phyloP scores from a whole-genome alignment of 2,113 vertebrate genomes.

The Planiliza haematocheilus region DNA sequence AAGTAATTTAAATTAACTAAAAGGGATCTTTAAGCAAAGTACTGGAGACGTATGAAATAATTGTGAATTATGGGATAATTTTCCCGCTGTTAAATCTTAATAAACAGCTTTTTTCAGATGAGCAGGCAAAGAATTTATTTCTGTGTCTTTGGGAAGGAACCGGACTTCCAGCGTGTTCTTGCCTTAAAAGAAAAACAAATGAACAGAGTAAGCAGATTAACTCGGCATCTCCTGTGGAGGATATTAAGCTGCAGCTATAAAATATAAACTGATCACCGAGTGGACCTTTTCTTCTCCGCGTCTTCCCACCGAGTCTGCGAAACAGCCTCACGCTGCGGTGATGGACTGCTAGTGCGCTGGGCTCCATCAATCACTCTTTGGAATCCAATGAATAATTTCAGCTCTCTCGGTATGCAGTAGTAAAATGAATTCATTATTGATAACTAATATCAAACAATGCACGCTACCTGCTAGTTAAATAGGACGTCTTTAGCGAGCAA shows the following conservation, averaged over 20 bases:
- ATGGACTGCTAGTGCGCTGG: conserved; percentile 25
- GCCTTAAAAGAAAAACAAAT: neutral
- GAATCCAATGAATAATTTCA: conserved; percentile 46
- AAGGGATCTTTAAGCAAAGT: too few relatives aligned
- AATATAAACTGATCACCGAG: conserved; percentile 1
- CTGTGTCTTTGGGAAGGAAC: neutral
- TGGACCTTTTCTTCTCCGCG: neutral
- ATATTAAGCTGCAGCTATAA: conserved; percentile 1
- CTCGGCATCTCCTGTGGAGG: neutral
- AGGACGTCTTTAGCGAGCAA: conserved; percentile 40
- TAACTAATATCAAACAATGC: conserved; percentile 55
- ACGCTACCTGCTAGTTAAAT: conserved; percentile 38
- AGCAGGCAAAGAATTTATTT: too few relatives aligned
- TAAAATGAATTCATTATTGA: conserved; percentile 64
- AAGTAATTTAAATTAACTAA: too few relatives aligned
- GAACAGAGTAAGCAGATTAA: neutral
- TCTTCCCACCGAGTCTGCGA: conserved; percentile 2
- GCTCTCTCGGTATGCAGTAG: conserved; percentile 25
- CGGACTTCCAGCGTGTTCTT: too few relatives aligned
- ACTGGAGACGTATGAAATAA: too few relatives aligned
- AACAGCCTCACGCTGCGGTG: conserved; percentile 38
- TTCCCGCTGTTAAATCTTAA: too few relatives aligned
- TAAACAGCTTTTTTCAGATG: too few relatives aligned
- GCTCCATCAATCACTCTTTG: conserved; percentile 42
- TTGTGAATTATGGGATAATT: too few relatives aligned